phyloP scores from a whole-genome alignment of 2,888 invertebrate genomes.

The Labia minor region DNA sequence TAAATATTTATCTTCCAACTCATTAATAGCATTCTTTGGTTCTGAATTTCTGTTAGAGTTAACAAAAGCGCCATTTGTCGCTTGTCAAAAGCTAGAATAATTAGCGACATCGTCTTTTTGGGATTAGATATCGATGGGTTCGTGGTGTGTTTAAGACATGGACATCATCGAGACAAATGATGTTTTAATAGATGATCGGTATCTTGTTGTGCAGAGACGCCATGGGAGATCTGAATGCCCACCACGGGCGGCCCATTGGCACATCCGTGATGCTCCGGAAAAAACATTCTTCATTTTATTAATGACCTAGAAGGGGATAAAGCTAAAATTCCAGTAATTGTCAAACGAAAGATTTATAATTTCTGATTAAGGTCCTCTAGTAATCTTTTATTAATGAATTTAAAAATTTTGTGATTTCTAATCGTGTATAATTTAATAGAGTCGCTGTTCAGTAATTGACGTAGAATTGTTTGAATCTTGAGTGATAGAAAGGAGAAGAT shows the following conservation, averaged over 20 bases:
- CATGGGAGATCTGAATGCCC: slow-evolving; percentile 6
- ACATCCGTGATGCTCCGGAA: neutral
- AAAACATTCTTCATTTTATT: no score
- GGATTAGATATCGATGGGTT: slow-evolving; percentile 13
- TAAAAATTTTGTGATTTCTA: neutral
- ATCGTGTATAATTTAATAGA: neutral
- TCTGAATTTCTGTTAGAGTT: neutral
- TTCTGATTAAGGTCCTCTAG: no score
- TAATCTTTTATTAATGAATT: no score
- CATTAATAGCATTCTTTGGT: neutral
- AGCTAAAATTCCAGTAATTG: no score
- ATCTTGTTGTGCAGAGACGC: slow-evolving; percentile 13
- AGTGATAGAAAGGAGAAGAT: neutral
- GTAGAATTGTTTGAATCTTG: neutral
- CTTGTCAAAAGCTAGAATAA: slow-evolving; percentile 7
- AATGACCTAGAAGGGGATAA: no score
- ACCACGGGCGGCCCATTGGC: slow-evolving; percentile 13
- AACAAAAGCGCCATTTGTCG: slow-evolving; percentile 13
- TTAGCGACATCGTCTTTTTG: slow-evolving; percentile 5
- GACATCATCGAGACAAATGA: slow-evolving; percentile 7
- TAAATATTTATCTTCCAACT: slow-evolving; percentile 13
- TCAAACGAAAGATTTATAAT: no score
- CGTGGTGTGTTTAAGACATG: slow-evolving; percentile 13
- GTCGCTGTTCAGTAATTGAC: neutral
- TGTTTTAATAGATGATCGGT: slow-evolving; percentile 13